phyloP scores from a whole-genome alignment of 2,113 vertebrate species.

The Nanorana parkeri region DNA sequence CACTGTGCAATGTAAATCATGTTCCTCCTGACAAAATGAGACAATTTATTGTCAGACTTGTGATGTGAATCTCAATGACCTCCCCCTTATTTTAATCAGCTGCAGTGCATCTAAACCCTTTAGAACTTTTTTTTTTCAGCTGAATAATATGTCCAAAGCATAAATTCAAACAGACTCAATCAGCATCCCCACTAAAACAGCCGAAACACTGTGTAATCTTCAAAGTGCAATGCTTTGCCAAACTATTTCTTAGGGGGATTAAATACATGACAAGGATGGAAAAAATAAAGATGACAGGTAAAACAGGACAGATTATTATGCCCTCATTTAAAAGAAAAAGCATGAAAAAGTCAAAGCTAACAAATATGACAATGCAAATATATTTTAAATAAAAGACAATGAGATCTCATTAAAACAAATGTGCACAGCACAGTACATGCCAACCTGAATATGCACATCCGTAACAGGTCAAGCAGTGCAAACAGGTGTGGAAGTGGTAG shows the following conservation, averaged over 20 bases:
- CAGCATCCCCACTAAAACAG: slow-evolving; percentile 19
- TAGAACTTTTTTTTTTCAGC: neutral
- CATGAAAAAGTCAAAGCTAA: neutral
- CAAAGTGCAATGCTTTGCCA: slow-evolving; percentile 37
- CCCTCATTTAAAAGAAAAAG: neutral
- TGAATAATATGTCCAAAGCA: neutral
- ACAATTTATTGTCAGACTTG: slow-evolving; percentile 8
- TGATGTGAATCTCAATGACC: slow-evolving; percentile 5
- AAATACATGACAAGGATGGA: slow-evolving; percentile 18
- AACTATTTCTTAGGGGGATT: slow-evolving; percentile 38
- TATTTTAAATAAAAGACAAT: too few relatives aligned
- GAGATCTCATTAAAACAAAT: too few relatives aligned
- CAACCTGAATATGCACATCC: too few relatives aligned
- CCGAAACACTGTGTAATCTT: slow-evolving; percentile 26
- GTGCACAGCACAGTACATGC: too few relatives aligned
- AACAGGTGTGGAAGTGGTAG: too few relatives aligned
- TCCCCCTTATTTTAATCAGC: slow-evolving; percentile 20
- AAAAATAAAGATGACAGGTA: slow-evolving; percentile 14
- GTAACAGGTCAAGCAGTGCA: too few relatives aligned
- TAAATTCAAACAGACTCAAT: slow-evolving; percentile 40
- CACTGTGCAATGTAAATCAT: neutral
- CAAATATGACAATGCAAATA: too few relatives aligned
- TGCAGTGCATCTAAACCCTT: neutral
- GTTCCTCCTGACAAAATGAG: neutral
- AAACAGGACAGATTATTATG: slow-evolving; percentile 2